Evolutionary conservation across 2,113 vertebrate genomes (phyloP), one percentile per base, ranked within the genome.

Genomic region (Herpetotheres cachinnans): DNA sequence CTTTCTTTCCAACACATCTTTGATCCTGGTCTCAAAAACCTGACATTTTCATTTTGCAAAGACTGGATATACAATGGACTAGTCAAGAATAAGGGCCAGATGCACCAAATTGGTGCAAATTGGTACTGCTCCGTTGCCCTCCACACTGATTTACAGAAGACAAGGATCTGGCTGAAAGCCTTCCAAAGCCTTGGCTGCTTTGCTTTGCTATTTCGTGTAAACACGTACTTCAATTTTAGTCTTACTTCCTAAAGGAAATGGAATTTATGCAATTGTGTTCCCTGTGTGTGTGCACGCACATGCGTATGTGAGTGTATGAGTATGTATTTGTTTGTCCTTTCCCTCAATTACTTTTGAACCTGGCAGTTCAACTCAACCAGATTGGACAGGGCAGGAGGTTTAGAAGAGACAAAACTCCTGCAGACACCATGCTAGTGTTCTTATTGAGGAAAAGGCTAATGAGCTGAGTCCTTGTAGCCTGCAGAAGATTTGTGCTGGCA

Each of bases 1-100:
- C 62, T 77, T 95, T 94, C 67, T 86, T 97, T 96, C 95, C 88
- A 92, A 95, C 63, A 92, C 59, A 89, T 91, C 93, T 90, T 91
- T 96, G 91, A 97, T 91, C 86, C 80, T 61, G 18, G 54, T 82
- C 81, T 91, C 65, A 70, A 93, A 95, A 80, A 12, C 21, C 70
- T 76, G 93, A 96, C 93, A 94, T 87, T 94, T 96, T 96, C 86
- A 59, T 84, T 97, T 95, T 91, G 81, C 6, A 2, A 82, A 91
- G 74, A 80, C 54, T 85, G 81, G 54, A 92, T 87, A 80, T 89
- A 80, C 78, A 95, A 90, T 30, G 78, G 36, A 79, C 77, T 72
- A 91, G 93, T 89, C 93, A 96, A 89, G 89, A 82, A 79, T 11
- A 94, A 91, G 69, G 86, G 36, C 40, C 76, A 89, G 83, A 88